A percentile compares a stretch with the other conserved stretches of the same genome.
These are phyloP conservation scores for Idaea straminata DNA, from an alignment of 2,888 invertebrate species.

Conservation along the genomic window DNA sequence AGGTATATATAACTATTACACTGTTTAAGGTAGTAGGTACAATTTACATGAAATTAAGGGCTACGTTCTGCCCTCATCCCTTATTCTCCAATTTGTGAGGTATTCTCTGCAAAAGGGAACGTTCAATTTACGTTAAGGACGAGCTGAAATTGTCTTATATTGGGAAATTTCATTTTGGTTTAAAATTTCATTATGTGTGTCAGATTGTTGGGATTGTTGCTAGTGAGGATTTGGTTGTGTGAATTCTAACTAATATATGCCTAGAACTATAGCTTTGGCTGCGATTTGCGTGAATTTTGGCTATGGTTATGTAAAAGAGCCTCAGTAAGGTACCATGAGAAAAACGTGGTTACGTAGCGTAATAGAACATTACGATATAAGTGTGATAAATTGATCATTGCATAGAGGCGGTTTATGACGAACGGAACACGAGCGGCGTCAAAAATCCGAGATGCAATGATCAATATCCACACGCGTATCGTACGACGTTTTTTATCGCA, in stretches of 20 bases:
- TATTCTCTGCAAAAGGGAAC: conserved; percentile 51
- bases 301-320: too few species aligned
- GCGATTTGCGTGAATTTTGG: too few species aligned
- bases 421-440: too few species aligned
- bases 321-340: too few species aligned
- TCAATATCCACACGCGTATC: too few species aligned
- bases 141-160: conserved; percentile 53
- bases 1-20: not conserved
- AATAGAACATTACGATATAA: too few species aligned
- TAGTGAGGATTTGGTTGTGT: conserved; percentile 17
- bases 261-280: too few species aligned
- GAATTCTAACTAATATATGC: conserved; percentile 3
- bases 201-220: conserved; percentile 23
- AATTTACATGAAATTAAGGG: conserved; percentile 47
- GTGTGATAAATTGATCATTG: too few species aligned
- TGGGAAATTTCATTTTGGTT: conserved; percentile 35
- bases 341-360: too few species aligned
- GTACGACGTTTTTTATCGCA: too few species aligned
- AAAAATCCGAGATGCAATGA: too few species aligned
- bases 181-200: conserved; percentile 24
- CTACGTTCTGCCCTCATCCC: conserved; percentile 30
- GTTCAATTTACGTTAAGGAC: conserved; percentile 51
- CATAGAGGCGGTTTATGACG: too few species aligned
- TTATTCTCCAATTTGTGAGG: conserved; percentile 55
- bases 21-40: conserved; percentile 2